A percentile compares a stretch with the other conserved stretches of the same genome.
Evolutionary conservation across 1,140 invertebrate species (phyloP).

Genomic region (Mactra quadrangularis): DNA sequence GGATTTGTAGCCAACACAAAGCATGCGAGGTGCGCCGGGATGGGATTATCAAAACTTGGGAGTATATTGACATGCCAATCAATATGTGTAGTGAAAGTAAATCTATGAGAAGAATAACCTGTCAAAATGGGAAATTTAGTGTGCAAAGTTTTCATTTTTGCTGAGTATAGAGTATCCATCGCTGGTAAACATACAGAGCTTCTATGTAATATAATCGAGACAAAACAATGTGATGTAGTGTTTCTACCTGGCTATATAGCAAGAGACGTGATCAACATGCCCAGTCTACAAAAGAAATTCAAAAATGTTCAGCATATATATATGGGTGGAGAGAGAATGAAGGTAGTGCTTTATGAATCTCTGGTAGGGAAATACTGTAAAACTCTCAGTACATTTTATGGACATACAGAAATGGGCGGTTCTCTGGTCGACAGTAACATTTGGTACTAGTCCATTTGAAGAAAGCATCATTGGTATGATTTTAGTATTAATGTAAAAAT

Average conservation of each 20-base stretch:
- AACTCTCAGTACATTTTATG: too few species aligned
- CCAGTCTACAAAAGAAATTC: slow-evolving; percentile 1
- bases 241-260: slow-evolving; percentile 35
- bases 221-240: slow-evolving; percentile 37
- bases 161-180: slow-evolving; percentile 8
- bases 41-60: slow-evolving; percentile 36
- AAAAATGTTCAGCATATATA: slow-evolving; percentile 2
- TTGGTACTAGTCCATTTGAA: too few species aligned
- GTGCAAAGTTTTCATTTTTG: slow-evolving; percentile 44
- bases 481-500: too few species aligned
- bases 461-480: too few species aligned
- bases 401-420: too few species aligned
- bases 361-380: too few species aligned
- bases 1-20: not conserved
- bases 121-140: slow-evolving; percentile 8
- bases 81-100: not conserved
- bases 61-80: not conserved
- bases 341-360: too few species aligned
- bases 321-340: slow-evolving; percentile 21
- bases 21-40: slow-evolving; percentile 16
- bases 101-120: slow-evolving; percentile 11
- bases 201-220: slow-evolving; percentile 38
- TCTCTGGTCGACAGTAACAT: too few species aligned
- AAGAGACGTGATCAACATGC: not conserved
- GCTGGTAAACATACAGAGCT: slow-evolving; percentile 17